These are phyloP conservation scores for Carapus acus DNA, from an alignment of 2,797 vertebrate genomes.

Conservation along the genomic window DNA sequence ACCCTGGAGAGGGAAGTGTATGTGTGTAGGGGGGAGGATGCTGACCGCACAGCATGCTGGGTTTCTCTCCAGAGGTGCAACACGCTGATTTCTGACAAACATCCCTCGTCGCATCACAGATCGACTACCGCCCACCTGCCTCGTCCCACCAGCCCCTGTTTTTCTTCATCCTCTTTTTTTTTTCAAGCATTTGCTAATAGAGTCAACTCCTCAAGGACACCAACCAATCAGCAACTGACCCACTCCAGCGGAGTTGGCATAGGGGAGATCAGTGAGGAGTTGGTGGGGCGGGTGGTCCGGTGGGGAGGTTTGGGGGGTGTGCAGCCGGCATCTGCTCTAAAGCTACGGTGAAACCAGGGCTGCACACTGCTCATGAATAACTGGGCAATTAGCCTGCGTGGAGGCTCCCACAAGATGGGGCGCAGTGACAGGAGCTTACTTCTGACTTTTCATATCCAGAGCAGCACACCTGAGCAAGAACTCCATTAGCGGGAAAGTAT, in stretches of 20 bases:
- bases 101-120: conserved; percentile 36
- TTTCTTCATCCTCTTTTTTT: conserved; percentile 33
- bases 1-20: too few species aligned
- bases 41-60: too few species aligned
- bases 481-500: conserved; percentile 35
- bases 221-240: conserved; percentile 47
- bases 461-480: conserved; percentile 24
- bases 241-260: conserved; percentile 35
- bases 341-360: conserved; percentile 24
- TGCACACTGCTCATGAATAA: conserved; percentile 53
- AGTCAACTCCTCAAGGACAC: conserved; percentile 49
- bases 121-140: too few species aligned
- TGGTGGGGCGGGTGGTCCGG: too few species aligned
- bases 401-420: conserved; percentile 29
- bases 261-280: conserved; percentile 22
- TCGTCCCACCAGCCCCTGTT: too few species aligned
- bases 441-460: conserved; percentile 29
- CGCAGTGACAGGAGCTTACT: conserved; percentile 41
- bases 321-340: conserved; percentile 44
- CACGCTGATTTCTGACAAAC: conserved; percentile 7
- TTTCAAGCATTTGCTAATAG: conserved; percentile 56
- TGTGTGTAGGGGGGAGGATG: too few species aligned
- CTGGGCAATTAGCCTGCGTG: conserved; percentile 45
- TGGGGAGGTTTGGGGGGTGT: too few species aligned
- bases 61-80: conserved; percentile 30